Conservation (phyloP, 2,797 vertebrate genomes). For the Poecilia gillii region DNA sequence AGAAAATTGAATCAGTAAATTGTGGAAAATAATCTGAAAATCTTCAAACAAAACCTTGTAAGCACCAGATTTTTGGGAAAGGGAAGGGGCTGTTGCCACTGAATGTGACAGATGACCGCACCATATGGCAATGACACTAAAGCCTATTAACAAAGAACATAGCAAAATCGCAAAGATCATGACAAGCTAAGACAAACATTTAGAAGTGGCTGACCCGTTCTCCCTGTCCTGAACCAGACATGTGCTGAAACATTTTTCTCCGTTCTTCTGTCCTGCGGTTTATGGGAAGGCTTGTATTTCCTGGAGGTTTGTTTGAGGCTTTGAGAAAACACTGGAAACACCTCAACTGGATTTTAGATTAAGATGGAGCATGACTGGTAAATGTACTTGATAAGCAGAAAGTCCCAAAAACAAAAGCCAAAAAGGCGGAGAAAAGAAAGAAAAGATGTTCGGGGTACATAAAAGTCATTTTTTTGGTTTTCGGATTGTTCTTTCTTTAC, state of each 20-base stretch:
- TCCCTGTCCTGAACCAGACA: conserved; percentile 36
- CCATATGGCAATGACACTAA: background rate
- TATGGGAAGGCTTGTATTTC: conserved; percentile 62
- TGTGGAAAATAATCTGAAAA: background rate
- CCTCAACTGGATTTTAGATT: conserved; percentile 71
- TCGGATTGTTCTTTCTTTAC: conserved; percentile 23
- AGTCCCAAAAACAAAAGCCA: conserved; percentile 42
- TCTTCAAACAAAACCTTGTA: background rate
- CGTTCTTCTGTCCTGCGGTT: conserved; percentile 54
- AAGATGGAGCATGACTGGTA: conserved; percentile 47
- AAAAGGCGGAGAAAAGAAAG: conserved; percentile 38
- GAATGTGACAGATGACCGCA: background rate
- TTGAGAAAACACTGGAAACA: conserved; percentile 68
- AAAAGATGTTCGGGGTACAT: conserved; percentile 38
- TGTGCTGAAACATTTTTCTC: conserved; percentile 65
- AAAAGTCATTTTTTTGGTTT: conserved; percentile 31
- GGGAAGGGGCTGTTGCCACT: background rate
- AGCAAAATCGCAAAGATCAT: background rate
- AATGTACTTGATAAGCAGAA: conserved; percentile 70
- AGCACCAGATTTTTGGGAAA: background rate
- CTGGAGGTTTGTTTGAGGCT: conserved; percentile 72
- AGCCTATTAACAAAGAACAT: background rate
- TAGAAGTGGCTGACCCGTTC: conserved; percentile 39
- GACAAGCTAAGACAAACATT: conserved; percentile 32
- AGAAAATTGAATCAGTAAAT: background rate